Evolutionary conservation across 2,888 invertebrate genomes (phyloP), one percentile per base, ranked within the genome.

Genomic region (Unio pictorum): DNA sequence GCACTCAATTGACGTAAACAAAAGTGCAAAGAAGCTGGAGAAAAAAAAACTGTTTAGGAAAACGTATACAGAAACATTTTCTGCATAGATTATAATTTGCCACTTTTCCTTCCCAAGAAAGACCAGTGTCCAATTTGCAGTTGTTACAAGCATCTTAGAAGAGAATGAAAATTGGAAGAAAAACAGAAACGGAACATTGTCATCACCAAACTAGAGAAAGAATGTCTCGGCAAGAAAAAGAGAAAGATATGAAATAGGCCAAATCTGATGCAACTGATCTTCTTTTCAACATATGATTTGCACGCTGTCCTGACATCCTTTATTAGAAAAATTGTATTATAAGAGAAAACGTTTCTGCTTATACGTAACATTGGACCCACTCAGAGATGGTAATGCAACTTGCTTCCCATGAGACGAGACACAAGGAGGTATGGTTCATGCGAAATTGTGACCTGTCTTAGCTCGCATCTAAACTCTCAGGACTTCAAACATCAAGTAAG

Each of bases 241-340:
- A 34, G 54, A 57, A 45, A 3, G 66, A 71, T 55, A 71, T 64
- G 59, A 55, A 68, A 26, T 18, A 0, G 3, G 45, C 65, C 4
- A 65, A 65, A 30, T 54, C 26, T 20, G 57, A 70, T 28, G 26
- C 67, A 26, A 59, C n/a, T 2, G 66, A 3, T 61, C 56, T 65
- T 55, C 60, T 45, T 45, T 45, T 61, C 67, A 55, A 61, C 70
- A 62, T 73, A 67, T 71, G 74, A 71, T 17, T 18, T 71, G 28
- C 56, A 74, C n/a, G 71, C 71, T 58, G 69, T 71, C 0, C 30
- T 74, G 30, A 5, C 67, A n/a, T 62, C 26, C 57, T 28, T 30
- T 62, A 17, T 67, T 76, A 8, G 63, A 74, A 17, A 67, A 72
- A 54, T 54, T 74, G 5, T 72, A 74, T 66, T 76, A 74, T 66